A percentile compares a stretch with the other conserved stretches of the same genome.
These are phyloP conservation scores for Apteryx owenii DNA, from an alignment of 2,113 vertebrate species.

Conservation along the genomic window DNA sequence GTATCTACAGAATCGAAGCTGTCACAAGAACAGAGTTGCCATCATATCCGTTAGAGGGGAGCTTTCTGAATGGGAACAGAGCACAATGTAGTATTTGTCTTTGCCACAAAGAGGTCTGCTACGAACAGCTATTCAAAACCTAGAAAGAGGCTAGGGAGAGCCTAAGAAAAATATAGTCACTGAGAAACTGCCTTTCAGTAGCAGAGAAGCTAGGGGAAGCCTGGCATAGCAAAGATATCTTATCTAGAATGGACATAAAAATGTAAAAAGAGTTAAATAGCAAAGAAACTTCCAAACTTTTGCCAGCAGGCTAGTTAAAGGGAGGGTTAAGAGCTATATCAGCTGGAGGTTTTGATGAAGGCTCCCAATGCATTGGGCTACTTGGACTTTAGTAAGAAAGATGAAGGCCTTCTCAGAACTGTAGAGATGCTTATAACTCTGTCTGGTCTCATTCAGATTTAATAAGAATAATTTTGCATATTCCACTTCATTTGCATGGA, in stretches of 20 bases:
- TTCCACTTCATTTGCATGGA: not conserved
- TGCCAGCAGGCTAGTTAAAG: not conserved
- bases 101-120: not conserved
- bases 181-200: not conserved
- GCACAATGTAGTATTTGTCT: fast-evolving
- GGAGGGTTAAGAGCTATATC: not conserved
- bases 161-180: not conserved
- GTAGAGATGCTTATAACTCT: not conserved
- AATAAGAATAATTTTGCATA: not conserved
- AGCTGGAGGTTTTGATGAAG: not conserved
- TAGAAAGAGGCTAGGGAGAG: not conserved
- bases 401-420: not conserved
- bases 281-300: not conserved
- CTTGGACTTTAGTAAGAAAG: not conserved
- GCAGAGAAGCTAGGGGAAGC: not conserved
- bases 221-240: not conserved
- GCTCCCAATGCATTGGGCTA: not conserved
- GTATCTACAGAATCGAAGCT: not conserved
- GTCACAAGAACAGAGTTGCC: not conserved
- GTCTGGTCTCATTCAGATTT: not conserved
- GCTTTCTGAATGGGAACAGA: not conserved
- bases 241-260: not conserved
- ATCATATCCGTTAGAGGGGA: not conserved
- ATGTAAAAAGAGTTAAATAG: not conserved
- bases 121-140: not conserved